phyloP scores from a whole-genome alignment of 2,888 invertebrate genomes.

The Invenusta paracnida region DNA sequence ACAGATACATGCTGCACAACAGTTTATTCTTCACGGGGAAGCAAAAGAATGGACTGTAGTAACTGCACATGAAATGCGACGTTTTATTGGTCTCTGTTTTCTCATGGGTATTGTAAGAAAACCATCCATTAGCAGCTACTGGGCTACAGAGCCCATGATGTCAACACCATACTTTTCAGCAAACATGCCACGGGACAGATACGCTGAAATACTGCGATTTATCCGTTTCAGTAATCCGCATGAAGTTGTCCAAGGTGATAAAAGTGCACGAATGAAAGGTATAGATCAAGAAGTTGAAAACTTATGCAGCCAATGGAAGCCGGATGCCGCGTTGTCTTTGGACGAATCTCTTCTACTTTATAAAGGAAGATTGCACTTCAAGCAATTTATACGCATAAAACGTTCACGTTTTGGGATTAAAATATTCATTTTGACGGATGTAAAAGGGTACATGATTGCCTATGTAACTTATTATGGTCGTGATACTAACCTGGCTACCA shows the following conservation, averaged over 20 bases:
- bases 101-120: not conserved
- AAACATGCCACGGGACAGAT: not conserved
- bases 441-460: not conserved
- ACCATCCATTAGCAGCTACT: not conserved
- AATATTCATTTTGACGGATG: not conserved
- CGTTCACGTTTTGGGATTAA: not conserved
- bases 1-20: not conserved
- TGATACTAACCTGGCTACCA: not conserved
- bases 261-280: not conserved
- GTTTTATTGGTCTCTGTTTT: not conserved
- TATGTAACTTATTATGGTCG: not conserved
- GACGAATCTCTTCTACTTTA: not conserved
- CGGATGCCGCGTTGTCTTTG: not conserved
- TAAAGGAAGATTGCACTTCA: not conserved
- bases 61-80: not conserved
- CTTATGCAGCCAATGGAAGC: not conserved
- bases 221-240: conserved; percentile 10
- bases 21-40: not conserved
- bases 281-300: not conserved
- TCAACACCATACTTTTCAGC: not conserved
- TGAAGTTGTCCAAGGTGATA: not conserved
- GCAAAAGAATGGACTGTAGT: not conserved
- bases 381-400: not conserved
- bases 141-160: not conserved
- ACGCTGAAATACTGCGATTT: too few species aligned